phyloP scores from a whole-genome alignment of 2,797 vertebrate genomes.

The Bucorvus abyssinicus region DNA sequence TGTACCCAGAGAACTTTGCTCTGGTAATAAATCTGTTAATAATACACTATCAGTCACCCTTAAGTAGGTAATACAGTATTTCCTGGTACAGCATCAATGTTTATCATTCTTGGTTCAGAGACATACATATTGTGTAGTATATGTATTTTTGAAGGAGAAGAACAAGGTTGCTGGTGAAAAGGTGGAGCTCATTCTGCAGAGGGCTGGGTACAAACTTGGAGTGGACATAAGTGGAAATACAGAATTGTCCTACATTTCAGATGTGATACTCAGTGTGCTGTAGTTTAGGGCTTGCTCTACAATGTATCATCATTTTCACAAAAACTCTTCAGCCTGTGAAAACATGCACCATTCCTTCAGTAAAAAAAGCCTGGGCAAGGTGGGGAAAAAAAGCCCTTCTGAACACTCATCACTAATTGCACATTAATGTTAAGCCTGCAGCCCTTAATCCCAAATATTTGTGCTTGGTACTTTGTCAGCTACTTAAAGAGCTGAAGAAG shows the following conservation, averaged over 20 bases:
- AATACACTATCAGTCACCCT: slow-evolving; percentile 12
- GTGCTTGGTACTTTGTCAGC: neutral
- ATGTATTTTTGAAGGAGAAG: neutral
- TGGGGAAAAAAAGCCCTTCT: neutral
- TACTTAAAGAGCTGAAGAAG: neutral
- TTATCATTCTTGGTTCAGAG: slow-evolving; percentile 11
- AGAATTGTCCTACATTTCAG: neutral
- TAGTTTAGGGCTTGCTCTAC: neutral
- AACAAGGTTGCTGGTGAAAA: neutral
- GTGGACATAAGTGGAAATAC: neutral
- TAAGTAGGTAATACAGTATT: slow-evolving; percentile 26
- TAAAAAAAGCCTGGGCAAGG: neutral
- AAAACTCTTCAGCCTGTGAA: neutral
- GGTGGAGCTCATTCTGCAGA: neutral
- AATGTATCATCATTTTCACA: neutral
- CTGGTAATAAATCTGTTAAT: slow-evolving; percentile 38
- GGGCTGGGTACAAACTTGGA: neutral
- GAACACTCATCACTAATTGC: neutral
- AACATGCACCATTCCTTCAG: neutral
- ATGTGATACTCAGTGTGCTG: neutral
- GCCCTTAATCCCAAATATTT: neutral
- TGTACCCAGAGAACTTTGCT: slow-evolving; percentile 29
- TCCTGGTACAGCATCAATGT: slow-evolving; percentile 6
- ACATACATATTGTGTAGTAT: neutral
- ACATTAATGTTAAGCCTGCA: neutral